Percentiles rank a stretch among this genome's conserved stretches.
Conservation (phyloP, 37 sponge, comb jelly and placozoan genomes). For the Mnemiopsis leidyi region DNA sequence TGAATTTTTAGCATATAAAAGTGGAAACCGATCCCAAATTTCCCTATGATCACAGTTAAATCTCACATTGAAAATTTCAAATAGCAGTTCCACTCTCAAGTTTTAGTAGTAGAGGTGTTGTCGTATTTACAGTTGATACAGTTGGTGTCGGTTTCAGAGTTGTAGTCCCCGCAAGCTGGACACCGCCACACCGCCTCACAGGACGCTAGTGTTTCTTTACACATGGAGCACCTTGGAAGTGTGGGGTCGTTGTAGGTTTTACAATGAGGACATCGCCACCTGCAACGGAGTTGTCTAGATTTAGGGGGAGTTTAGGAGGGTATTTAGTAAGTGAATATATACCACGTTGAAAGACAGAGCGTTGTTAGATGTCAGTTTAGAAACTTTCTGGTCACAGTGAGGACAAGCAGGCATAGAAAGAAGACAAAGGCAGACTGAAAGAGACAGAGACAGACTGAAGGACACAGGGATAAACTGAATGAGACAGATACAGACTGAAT, state of each 20-base stretch:
- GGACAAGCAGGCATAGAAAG: too few relatives aligned
- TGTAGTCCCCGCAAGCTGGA: conserved; percentile 10
- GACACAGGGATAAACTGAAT: neutral
- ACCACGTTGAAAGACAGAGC: too few relatives aligned
- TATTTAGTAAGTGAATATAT: too few relatives aligned
- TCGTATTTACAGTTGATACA: conserved; percentile 1
- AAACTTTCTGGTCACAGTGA: too few relatives aligned
- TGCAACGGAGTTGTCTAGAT: neutral
- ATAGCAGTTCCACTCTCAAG: too few relatives aligned
- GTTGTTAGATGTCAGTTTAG: too few relatives aligned
- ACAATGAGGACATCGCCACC: neutral
- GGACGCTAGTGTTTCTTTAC: neutral
- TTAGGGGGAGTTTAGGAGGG: neutral
- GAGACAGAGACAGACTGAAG: too few relatives aligned
- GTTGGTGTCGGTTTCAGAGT: neutral
- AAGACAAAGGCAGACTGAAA: too few relatives aligned
- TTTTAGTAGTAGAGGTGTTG: neutral
- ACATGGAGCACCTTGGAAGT: neutral
- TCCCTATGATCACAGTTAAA: too few relatives aligned
- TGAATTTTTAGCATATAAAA: too few relatives aligned
- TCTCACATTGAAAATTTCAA: too few relatives aligned
- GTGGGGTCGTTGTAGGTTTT: neutral
- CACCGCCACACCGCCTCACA: conserved; percentile 9
- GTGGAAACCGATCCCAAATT: too few relatives aligned
- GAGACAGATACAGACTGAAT: neutral